These are phyloP conservation scores for Nothobranchius kuhntae DNA, from an alignment of 2,113 vertebrate species.

Conservation along the genomic window DNA sequence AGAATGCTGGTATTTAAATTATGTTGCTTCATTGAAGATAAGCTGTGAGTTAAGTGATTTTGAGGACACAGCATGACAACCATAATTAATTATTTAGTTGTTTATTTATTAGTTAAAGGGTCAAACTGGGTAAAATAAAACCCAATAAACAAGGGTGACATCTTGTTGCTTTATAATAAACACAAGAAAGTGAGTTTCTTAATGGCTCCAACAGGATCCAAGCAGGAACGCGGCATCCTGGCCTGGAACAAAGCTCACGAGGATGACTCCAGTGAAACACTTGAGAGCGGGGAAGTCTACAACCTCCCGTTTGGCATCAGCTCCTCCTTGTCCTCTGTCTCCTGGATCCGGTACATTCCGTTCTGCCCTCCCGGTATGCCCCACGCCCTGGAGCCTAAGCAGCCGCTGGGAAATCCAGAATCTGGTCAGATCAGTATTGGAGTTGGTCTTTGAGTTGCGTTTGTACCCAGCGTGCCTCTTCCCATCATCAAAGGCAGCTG, in stretches of 20 bases:
- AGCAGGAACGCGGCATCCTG: conserved; percentile 86
- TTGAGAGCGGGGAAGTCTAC: conserved; percentile 81
- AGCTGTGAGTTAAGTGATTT: not conserved
- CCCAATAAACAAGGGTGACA: not conserved
- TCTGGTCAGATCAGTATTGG: conserved; percentile 59
- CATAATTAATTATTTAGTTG: not conserved
- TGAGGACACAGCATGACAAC: too few species aligned
- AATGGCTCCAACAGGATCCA: conserved; percentile 79
- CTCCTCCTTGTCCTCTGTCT: conserved; percentile 68
- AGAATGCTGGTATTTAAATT: too few species aligned
- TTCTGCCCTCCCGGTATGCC: conserved; percentile 81
- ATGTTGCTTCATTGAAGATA: too few species aligned
- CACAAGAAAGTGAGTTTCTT: not conserved
- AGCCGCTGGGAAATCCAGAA: conserved; percentile 40
- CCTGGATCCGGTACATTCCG: conserved; percentile 82
- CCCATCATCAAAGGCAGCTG: conserved; percentile 45
- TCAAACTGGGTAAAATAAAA: not conserved
- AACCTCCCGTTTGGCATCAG: conserved; percentile 86
- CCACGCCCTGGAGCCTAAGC: conserved; percentile 34
- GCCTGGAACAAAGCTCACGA: conserved; percentile 84
- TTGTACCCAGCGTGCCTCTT: conserved; percentile 1
- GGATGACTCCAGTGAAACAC: conserved; percentile 63
- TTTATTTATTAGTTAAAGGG: not conserved
- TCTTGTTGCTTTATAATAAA: not conserved
- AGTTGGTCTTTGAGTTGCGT: conserved; percentile 53